Percentiles rank a stretch among this genome's conserved stretches.
Conservation (phyloP, 2,797 vertebrate species). For the Buceros bicornis region DNA sequence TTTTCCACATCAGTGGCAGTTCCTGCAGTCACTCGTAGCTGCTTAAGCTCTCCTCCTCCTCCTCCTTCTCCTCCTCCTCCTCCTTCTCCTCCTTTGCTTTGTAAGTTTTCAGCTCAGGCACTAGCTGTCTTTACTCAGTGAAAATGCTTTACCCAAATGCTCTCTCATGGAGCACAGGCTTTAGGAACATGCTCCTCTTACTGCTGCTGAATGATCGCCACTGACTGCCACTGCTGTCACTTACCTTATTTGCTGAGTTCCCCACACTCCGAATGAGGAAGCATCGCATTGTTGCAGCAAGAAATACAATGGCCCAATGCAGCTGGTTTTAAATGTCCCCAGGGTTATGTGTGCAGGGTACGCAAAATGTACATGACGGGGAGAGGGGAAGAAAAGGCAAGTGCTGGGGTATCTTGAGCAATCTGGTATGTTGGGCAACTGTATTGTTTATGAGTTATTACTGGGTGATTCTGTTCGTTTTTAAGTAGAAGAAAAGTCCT, state of each 20-base stretch:
- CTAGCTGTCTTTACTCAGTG: neutral
- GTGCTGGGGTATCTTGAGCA: neutral
- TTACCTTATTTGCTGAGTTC: neutral
- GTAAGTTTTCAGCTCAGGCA: neutral
- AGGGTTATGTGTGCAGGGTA: neutral
- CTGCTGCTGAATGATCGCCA: neutral
- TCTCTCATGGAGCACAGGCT: neutral
- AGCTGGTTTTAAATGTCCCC: neutral
- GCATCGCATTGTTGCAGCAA: neutral
- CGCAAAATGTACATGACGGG: accelerated
- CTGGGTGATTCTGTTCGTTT: neutral
- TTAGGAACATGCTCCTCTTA: accelerated
- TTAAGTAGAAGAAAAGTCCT: neutral
- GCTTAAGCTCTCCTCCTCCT: neutral
- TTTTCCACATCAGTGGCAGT: neutral
- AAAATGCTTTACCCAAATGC: neutral
- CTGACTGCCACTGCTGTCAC: accelerated
- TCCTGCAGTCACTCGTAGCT: neutral
- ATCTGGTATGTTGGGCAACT: neutral
- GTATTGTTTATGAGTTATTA: neutral
- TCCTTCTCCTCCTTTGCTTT: neutral
- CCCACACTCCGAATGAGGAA: neutral
- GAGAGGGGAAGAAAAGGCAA: neutral
- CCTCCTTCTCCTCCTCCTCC: neutral
- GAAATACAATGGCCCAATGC: neutral